Conservation (phyloP, 2,888 invertebrate species). For the Blera fallax region DNA sequence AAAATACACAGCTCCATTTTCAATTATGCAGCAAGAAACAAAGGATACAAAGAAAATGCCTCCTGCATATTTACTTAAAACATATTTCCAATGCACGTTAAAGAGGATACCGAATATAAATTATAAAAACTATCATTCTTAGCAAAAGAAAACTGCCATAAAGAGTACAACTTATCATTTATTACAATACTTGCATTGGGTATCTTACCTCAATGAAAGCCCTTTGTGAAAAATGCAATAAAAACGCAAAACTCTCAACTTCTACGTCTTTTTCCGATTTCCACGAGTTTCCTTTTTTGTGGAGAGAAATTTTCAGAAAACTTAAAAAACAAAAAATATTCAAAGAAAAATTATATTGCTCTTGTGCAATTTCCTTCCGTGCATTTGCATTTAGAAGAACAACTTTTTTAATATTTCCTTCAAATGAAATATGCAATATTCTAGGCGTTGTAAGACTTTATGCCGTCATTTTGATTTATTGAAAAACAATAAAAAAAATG, state of each 20-base stretch:
- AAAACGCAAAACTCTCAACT: slow-evolving; percentile 38
- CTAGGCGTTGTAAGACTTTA: slow-evolving; percentile 17
- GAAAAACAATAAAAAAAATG: background rate
- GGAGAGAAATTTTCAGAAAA: slow-evolving; percentile 1
- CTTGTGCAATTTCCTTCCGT: slow-evolving; percentile 38
- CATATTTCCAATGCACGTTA: background rate
- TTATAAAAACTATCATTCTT: slow-evolving; percentile 2
- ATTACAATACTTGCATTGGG: slow-evolving; percentile 21
- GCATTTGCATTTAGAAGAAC: slow-evolving; percentile 40
- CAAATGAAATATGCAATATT: slow-evolving; percentile 27
- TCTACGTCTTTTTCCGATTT: slow-evolving; percentile 31
- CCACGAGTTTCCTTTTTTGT: background rate
- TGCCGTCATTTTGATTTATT: slow-evolving; percentile 6
- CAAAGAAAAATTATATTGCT: slow-evolving; percentile 39
- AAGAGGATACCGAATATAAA: slow-evolving; percentile 12
- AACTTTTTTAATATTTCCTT: slow-evolving; percentile 58
- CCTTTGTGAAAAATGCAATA: slow-evolving; percentile 43
- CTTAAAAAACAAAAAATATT: background rate
- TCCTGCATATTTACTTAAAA: background rate
- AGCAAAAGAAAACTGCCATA: slow-evolving; percentile 9
- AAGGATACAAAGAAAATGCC: background rate
- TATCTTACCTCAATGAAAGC: slow-evolving; percentile 25
- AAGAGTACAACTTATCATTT: slow-evolving; percentile 40
- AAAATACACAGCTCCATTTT: background rate
- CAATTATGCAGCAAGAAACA: background rate